A percentile compares a stretch with the other conserved stretches of the same genome.
phyloP scores from a whole-genome alignment of 2,888 invertebrate genomes.

The Linnaemya tessellans region DNA sequence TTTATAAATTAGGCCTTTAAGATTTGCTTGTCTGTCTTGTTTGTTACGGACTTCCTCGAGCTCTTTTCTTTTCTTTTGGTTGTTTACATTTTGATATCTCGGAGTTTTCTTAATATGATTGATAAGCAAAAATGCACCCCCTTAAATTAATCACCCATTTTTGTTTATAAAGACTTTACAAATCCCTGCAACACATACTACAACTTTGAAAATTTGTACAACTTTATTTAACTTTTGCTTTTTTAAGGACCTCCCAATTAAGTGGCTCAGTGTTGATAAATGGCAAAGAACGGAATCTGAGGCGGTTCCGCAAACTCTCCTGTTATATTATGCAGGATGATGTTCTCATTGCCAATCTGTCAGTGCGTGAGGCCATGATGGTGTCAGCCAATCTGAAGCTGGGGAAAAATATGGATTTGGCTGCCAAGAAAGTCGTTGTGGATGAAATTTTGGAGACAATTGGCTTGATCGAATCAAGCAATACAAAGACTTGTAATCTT shows the following conservation, averaged over 20 bases:
- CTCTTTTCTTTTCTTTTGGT: too few relatives aligned
- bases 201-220: too few relatives aligned
- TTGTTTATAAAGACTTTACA: too few relatives aligned
- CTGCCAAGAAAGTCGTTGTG: constrained; percentile 91
- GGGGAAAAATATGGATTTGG: constrained; percentile 89
- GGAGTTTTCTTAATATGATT: too few relatives aligned
- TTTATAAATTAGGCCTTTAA: too few relatives aligned
- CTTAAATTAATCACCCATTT: too few relatives aligned
- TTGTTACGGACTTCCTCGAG: too few relatives aligned
- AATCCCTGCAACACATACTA: too few relatives aligned
- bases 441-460: constrained; percentile 94
- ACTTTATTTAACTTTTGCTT: constrained; percentile 69
- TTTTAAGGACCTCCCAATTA: constrained; percentile 91
- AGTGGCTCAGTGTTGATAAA: constrained; percentile 94
- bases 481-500: constrained; percentile 91
- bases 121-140: too few relatives aligned
- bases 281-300: constrained; percentile 92
- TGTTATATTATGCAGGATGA: constrained; percentile 99
- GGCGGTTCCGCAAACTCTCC: constrained; percentile 95
- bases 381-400: constrained; percentile 97
- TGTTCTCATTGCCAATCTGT: constrained; percentile 93
- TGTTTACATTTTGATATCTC: too few relatives aligned
- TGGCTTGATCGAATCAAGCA: constrained; percentile 90
- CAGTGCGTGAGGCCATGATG: constrained; percentile 96
- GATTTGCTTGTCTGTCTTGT: too few relatives aligned